These are phyloP conservation scores for Bos taurus DNA, from an alignment of 2,113 vertebrate genomes.

Conservation along the genomic window DNA sequence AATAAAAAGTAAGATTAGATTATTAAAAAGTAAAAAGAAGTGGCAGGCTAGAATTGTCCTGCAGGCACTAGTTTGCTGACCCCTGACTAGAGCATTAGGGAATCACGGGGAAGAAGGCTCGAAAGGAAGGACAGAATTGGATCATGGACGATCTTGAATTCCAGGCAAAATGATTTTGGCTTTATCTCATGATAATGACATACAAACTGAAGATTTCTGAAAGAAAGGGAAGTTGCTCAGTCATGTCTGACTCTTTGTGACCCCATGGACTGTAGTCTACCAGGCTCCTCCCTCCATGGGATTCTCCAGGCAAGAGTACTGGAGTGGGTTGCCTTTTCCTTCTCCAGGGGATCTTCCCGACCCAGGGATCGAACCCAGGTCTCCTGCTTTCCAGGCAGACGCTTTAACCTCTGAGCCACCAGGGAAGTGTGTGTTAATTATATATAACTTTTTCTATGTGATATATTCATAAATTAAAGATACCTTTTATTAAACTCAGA, in stretches of 20 bases:
- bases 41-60: not conserved
- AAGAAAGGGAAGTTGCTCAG: too few relatives aligned
- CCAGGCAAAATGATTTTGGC: not conserved
- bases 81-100: not conserved
- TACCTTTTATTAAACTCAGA: not conserved
- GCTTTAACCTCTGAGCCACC: too few relatives aligned
- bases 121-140: not conserved
- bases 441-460: not conserved
- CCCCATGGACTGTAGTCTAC: too few relatives aligned
- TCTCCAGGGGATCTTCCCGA: too few relatives aligned
- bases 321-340: too few relatives aligned
- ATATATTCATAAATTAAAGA: not conserved
- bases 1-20: not conserved
- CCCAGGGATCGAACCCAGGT: too few relatives aligned
- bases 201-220: not conserved
- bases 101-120: not conserved
- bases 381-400: too few relatives aligned
- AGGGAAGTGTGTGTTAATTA: not conserved
- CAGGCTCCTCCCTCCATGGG: too few relatives aligned
- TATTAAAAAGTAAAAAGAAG: not conserved
- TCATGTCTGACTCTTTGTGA: too few relatives aligned
- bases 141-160: not conserved
- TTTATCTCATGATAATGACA: not conserved
- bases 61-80: not conserved
- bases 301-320: too few relatives aligned